phyloP scores from a whole-genome alignment of 92 coral and sea anemone species.

The Zoanthus solanderi region DNA sequence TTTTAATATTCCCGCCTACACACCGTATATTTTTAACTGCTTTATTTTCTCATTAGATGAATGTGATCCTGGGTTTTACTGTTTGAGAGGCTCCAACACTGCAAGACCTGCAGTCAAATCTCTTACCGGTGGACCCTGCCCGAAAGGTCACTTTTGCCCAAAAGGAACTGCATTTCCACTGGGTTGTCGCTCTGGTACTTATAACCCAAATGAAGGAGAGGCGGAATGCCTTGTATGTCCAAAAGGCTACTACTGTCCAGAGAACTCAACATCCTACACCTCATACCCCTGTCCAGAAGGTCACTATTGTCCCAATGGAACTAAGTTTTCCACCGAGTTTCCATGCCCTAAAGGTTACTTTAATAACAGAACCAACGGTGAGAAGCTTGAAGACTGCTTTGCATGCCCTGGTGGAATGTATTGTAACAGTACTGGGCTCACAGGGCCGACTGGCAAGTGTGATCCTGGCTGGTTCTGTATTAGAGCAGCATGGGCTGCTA shows the following conservation, averaged over 20 bases:
- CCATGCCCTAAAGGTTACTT: constrained; percentile 93
- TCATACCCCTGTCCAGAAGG: constrained; percentile 89
- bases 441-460: constrained; percentile 86
- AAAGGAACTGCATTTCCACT: constrained; percentile 87
- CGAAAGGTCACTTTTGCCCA: constrained; percentile 90
- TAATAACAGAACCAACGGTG: constrained; percentile 81
- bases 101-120: constrained; percentile 82
- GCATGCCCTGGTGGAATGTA: constrained; percentile 93
- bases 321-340: constrained; percentile 70
- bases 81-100: constrained; percentile 89
- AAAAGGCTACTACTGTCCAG: constrained; percentile 91
- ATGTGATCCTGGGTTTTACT: constrained; percentile 90
- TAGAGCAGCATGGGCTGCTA: constrained; percentile 84
- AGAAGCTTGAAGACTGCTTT: constrained; percentile 75
- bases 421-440: constrained; percentile 82
- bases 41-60: constrained; percentile 60
- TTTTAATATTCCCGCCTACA: too few relatives aligned
- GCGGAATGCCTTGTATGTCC: constrained; percentile 89
- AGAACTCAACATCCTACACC: constrained; percentile 75
- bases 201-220: constrained; percentile 93
- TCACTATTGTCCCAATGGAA: constrained; percentile 95
- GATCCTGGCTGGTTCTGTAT: constrained; percentile 95
- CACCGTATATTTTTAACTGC: not conserved
- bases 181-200: constrained; percentile 90
- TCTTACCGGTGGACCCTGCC: constrained; percentile 92